phyloP scores from a whole-genome alignment of 2,113 vertebrate genomes.

The Elephantulus edwardii region DNA sequence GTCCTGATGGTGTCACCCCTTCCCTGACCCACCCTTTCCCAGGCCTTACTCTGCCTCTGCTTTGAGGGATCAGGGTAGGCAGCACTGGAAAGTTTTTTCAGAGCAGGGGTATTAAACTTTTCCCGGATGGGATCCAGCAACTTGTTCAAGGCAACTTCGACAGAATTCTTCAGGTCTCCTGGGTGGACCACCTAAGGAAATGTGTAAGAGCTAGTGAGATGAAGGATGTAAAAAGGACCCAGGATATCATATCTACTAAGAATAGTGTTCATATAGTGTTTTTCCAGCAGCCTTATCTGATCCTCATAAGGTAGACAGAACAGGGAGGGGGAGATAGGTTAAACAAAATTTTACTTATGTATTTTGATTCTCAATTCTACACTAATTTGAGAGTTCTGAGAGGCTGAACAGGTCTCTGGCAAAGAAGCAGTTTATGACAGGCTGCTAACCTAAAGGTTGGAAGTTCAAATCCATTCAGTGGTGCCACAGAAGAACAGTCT shows the following conservation, averaged over 20 bases:
- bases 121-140: conserved; percentile 96
- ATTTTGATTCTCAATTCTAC: neutral
- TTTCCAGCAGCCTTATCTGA: neutral
- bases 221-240: neutral
- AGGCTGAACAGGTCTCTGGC: neutral
- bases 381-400: neutral
- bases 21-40: neutral
- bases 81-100: conserved; percentile 88
- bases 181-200: conserved; percentile 90
- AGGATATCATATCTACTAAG: neutral
- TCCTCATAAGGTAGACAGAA: neutral
- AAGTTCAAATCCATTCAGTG: neutral
- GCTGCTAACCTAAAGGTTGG: neutral
- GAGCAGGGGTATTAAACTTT: conserved; percentile 91
- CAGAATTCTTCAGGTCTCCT: conserved; percentile 95
- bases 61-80: conserved; percentile 92
- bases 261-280: neutral
- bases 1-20: neutral
- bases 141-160: conserved; percentile 93
- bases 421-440: neutral
- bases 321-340: neutral
- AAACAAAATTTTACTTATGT: neutral
- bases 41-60: conserved; percentile 93
- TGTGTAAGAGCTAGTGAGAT: neutral
- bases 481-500: neutral